These are phyloP conservation scores for Drosophila dunni DNA, from an alignment of 1,140 invertebrate genomes.

Conservation along the genomic window DNA sequence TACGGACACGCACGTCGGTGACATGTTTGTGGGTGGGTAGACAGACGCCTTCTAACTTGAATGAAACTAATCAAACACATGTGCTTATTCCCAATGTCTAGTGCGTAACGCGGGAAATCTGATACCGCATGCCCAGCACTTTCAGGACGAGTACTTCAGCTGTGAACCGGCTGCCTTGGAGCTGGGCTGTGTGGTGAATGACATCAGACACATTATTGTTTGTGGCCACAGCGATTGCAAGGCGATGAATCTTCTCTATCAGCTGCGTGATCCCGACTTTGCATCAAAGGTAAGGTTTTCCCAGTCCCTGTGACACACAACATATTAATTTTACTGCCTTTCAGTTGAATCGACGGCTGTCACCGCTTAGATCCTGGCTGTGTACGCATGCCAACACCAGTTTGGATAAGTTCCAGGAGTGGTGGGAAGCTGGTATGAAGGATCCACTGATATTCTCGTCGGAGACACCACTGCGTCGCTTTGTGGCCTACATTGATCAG, in stretches of 20 bases:
- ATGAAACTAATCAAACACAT: slow-evolving; percentile 39
- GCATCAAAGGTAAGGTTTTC: slow-evolving; percentile 87
- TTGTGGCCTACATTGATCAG: slow-evolving; percentile 97
- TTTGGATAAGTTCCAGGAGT: slow-evolving; percentile 92
- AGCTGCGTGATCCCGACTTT: slow-evolving; percentile 91
- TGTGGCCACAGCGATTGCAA: slow-evolving; percentile 99
- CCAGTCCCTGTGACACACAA: neutral
- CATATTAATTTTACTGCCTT: neutral
- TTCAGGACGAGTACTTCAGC: slow-evolving; percentile 93
- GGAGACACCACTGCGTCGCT: slow-evolving; percentile 93
- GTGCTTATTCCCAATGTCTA: slow-evolving; percentile 77
- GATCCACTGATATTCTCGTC: slow-evolving; percentile 92
- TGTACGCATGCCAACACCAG: slow-evolving; percentile 93
- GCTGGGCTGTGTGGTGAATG: slow-evolving; percentile 96
- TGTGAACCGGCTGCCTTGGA: slow-evolving; percentile 98
- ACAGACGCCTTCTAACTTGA: neutral
- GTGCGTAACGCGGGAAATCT: slow-evolving; percentile 97
- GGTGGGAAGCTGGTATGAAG: slow-evolving; percentile 87
- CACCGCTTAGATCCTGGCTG: slow-evolving; percentile 96
- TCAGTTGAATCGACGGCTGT: slow-evolving; percentile 91
- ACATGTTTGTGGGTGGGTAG: slow-evolving; percentile 96
- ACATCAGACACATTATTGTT: slow-evolving; percentile 96
- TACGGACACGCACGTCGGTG: slow-evolving; percentile 97
- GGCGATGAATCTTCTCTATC: slow-evolving; percentile 97
- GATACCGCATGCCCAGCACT: slow-evolving; percentile 95